Percentiles rank a stretch among this genome's conserved stretches.
phyloP scores from a whole-genome alignment of 53 echinoderm and acorn worm species.

The Henricia sp. region DNA sequence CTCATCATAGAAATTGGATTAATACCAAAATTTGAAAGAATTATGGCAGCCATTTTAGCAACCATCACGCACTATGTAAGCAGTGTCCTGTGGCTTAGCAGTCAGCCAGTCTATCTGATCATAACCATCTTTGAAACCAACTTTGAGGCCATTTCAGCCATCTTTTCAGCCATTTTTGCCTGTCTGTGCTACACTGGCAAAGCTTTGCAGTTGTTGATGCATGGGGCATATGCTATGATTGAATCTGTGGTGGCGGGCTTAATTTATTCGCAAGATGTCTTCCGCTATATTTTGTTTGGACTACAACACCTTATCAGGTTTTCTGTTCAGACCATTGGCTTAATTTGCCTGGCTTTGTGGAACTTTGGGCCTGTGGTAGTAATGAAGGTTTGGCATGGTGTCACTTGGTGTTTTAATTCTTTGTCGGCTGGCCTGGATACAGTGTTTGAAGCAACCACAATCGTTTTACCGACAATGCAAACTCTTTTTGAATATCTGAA shows the following conservation, averaged over 20 bases:
- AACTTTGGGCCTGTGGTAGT: conserved; percentile 4
- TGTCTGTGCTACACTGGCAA: neutral
- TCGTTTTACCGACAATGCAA: neutral
- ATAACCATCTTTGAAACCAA: conserved; percentile 27
- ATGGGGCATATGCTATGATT: conserved; percentile 6
- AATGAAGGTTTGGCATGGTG: neutral
- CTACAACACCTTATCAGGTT: neutral
- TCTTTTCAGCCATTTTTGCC: neutral
- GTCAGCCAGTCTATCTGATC: conserved; percentile 30
- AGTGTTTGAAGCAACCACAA: neutral
- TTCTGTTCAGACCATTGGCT: neutral
- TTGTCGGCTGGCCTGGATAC: neutral
- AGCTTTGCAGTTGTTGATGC: conserved; percentile 10
- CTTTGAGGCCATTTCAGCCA: conserved; percentile 14
- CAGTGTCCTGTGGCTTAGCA: conserved; percentile 48
- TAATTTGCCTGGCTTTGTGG: neutral
- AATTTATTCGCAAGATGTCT: neutral
- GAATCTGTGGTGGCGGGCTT: neutral
- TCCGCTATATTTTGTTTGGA: neutral
- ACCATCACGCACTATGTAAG: conserved; percentile 14
- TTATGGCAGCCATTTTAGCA: neutral
- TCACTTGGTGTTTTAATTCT: neutral
- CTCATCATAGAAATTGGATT: no score
- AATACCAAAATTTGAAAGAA: no score
- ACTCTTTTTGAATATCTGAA: neutral